Evolutionary conservation across 2,113 vertebrate species (phyloP), one percentile per base, ranked within the genome.

Genomic region (Scytalopus superciliaris): DNA sequence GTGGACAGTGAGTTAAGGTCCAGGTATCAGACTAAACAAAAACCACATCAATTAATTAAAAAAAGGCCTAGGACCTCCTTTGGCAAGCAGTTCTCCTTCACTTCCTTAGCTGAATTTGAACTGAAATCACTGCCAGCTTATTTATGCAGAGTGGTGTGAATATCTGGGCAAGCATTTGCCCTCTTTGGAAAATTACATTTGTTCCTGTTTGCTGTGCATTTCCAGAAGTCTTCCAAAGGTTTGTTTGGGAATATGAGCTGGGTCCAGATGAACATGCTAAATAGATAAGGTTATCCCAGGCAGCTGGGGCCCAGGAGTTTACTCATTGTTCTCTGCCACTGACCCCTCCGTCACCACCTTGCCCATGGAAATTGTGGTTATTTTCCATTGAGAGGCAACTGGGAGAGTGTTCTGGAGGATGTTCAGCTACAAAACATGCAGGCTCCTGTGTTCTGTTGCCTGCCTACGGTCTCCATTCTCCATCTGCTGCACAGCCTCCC

Each of bases 401-500:
- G 67, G 83, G 67, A 94, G 84, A 60, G 87, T 3, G 6, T 84
- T 93, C 84, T 57, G 84, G 83, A 90, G 89, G 81, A 73, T 84
- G 60, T 75, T 91, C 70, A 85, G 75, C 84, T 73, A n/a, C 84
- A 94, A 94, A 95, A 94, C 95, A 92, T 21, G 16, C 64, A 59
- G 89, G 39, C 57, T 94, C 22, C 93, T 73, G 50, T 72, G 70
- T 88, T 92, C 17, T 76, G 94, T 57, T 94, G 89, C 92, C 94
- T 95, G 96, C 91, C 87, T 67, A 78, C 90, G 37, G 92, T 47
- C 83, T 76, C 76, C 80, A 9, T 72, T 93, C 96, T 87, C 94
- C 96, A 96, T 97, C 96, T 95, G 94, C 96, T 69, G 73, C 88
- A 68, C 88, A 84, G 88, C 82, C 93, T 96, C 88, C 89, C 86